Conservation (phyloP, 1,140 invertebrate genomes). For the Heliconius hermathena region DNA sequence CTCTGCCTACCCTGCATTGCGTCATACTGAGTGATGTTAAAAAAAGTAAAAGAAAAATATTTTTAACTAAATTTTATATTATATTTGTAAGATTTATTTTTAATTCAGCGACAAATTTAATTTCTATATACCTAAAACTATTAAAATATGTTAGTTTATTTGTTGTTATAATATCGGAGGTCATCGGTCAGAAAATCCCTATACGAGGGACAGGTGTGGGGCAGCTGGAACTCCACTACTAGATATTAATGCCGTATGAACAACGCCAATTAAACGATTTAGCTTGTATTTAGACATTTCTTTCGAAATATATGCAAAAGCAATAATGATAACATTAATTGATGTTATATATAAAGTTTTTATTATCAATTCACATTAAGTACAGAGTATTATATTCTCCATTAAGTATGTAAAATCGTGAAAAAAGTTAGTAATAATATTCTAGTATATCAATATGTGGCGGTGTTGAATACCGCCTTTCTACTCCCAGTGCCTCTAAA, state of each 20-base stretch:
- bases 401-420: too few relatives aligned
- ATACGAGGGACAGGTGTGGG: slow-evolving; percentile 34
- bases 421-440: too few relatives aligned
- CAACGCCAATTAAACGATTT: slow-evolving; percentile 27
- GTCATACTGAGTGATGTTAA: too few relatives aligned
- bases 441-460: too few relatives aligned
- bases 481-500: too few relatives aligned
- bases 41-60: too few relatives aligned
- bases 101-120: background rate
- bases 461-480: too few relatives aligned
- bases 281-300: background rate
- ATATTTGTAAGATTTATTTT: too few relatives aligned
- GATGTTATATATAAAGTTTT: slow-evolving; percentile 4
- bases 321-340: slow-evolving; percentile 6
- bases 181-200: slow-evolving; percentile 42
- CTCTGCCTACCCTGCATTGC: too few relatives aligned
- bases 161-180: slow-evolving; percentile 15
- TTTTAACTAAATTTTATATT: too few relatives aligned
- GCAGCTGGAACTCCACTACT: slow-evolving; percentile 33
- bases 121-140: background rate
- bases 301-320: slow-evolving; percentile 2
- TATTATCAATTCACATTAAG: background rate
- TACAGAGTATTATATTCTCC: background rate
- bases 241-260: slow-evolving; percentile 27
- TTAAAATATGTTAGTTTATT: background rate